These are phyloP conservation scores for Scaptomyza montana DNA, from an alignment of 1,140 invertebrate species.

Conservation along the genomic window DNA sequence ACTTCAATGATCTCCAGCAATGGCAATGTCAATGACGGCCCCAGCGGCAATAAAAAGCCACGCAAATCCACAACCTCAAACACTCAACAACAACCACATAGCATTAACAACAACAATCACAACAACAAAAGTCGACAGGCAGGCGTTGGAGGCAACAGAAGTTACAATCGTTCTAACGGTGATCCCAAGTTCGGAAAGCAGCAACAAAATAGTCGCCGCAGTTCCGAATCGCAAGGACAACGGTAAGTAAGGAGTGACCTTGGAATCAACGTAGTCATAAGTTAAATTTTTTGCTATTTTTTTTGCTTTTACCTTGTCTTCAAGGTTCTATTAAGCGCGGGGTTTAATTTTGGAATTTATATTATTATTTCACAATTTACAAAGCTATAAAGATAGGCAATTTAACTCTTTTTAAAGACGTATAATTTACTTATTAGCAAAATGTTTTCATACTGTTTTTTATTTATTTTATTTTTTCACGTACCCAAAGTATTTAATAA, in stretches of 20 bases:
- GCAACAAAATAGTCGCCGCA: constrained; percentile 54
- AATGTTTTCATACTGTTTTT: too few relatives aligned
- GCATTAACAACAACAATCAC: constrained; percentile 31
- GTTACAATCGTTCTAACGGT: constrained; percentile 11
- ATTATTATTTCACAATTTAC: too few relatives aligned
- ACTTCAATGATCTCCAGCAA: constrained; percentile 66
- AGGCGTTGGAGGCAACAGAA: constrained; percentile 42
- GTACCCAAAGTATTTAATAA: too few relatives aligned
- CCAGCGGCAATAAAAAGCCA: constrained; percentile 58
- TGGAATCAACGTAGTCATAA: too few relatives aligned
- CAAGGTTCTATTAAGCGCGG: too few relatives aligned
- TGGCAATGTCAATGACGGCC: constrained; percentile 13
- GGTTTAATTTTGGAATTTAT: too few relatives aligned
- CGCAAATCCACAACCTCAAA: constrained; percentile 51
- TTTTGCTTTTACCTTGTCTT: too few relatives aligned
- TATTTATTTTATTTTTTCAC: too few relatives aligned
- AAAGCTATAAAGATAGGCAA: too few relatives aligned
- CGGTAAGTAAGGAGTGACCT: constrained; percentile 45
- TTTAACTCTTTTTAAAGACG: too few relatives aligned
- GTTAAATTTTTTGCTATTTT: too few relatives aligned
- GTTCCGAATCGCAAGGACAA: constrained; percentile 56
- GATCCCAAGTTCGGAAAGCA: constrained; percentile 38
- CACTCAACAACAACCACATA: constrained; percentile 49
- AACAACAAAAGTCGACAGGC: constrained; percentile 44
- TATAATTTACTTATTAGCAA: too few relatives aligned